Evolutionary conservation across 2,113 vertebrate genomes (phyloP), one percentile per base, ranked within the genome.

Genomic region (Rissa tridactyla): DNA sequence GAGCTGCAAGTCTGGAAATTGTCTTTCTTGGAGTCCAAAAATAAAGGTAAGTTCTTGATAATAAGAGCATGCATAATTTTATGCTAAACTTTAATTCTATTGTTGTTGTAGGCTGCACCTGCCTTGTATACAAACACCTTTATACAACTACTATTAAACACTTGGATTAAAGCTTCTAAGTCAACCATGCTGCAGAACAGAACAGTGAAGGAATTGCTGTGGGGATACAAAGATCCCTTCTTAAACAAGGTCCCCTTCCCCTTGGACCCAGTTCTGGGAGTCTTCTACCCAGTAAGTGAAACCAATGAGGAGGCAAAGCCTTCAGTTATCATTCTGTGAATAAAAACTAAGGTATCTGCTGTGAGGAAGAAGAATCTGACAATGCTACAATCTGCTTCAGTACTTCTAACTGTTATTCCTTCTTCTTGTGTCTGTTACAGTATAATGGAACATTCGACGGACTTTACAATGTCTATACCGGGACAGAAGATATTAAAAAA

Each of bases 381-480:
- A 68, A 15, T 51, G 8, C 11, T 62, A 21, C 27, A 8, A 7
- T 47, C 19, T 75, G 13, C 2, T 62, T 86, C 34, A n/a, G 5
- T 49, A 44, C 36, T 66, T 96, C 38, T 91, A 86, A 90, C 80
- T 58, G 26, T 70, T 94, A 49, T n/a, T 95, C 51, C 42, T 70
- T 88, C 21, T 95, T 68, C 38, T 94, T 75, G 32, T 89, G 9
- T 95, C 92, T 93, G 70, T 95, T 97, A 40, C 72, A 99, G 99
- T 99, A 99, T 95, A 99, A 99, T n/a, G 96, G 88, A 36, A 99
- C 99, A 38, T 85, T 0, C 0, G 99, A 99, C 54, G 99, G 99
- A 49, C 47, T 86, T 83, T 99, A 99, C 97, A 98, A 30, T 26
- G 95, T 99, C 49, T 98, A 94, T 96, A 99, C 79, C 38, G 99